A percentile compares a stretch with the other conserved stretches of the same genome.
Conservation (phyloP, 2,888 invertebrate genomes). For the Ophioninae sp. region DNA sequence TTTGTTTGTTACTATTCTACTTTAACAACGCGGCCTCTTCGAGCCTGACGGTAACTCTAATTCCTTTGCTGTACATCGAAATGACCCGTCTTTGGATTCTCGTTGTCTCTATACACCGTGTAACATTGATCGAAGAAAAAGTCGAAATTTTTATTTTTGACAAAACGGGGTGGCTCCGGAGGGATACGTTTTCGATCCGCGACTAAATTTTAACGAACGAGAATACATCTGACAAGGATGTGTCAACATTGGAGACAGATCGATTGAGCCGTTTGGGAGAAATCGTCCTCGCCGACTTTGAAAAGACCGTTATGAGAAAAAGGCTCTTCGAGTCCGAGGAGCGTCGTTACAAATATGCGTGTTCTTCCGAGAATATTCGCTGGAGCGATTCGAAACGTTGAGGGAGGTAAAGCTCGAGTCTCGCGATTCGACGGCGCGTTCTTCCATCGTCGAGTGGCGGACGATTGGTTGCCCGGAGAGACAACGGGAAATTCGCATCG, state of each 20-base stretch:
- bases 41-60: not conserved
- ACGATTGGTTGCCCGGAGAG: constrained; percentile 1
- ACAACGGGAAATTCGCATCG: constrained; percentile 49
- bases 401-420: constrained; percentile 43
- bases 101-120: too few species aligned
- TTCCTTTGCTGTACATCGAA: constrained; percentile 19
- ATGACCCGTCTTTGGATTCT: constrained; percentile 41
- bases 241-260: too few species aligned
- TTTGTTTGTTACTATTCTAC: constrained; percentile 18
- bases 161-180: not conserved
- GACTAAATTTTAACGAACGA: too few species aligned
- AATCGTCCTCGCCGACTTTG: too few species aligned
- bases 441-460: constrained; percentile 23
- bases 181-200: too few species aligned
- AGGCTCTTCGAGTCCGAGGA: too few species aligned
- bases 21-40: not conserved
- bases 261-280: too few species aligned
- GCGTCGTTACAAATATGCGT: too few species aligned
- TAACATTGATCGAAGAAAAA: not conserved
- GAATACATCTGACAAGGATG: too few species aligned
- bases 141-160: not conserved
- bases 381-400: too few species aligned
- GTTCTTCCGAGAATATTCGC: too few species aligned
- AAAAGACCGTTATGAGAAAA: too few species aligned
- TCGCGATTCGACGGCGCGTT: constrained; percentile 17